Evolutionary conservation across 2,888 invertebrate species (phyloP), one percentile per base, ranked within the genome.

Genomic region (Thecophora atra): DNA sequence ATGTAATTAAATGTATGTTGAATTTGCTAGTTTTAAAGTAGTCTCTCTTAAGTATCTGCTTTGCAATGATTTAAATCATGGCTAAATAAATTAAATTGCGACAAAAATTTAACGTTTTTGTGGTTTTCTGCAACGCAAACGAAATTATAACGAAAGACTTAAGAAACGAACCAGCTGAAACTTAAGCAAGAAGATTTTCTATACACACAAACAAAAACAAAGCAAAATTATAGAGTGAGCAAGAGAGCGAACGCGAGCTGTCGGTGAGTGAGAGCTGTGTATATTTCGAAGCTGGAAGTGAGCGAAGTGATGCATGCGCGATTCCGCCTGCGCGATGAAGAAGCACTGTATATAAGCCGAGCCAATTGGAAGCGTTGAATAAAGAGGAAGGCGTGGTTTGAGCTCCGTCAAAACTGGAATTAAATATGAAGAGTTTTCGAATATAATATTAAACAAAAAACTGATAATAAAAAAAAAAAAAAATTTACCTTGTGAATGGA

Each of bases 101-200:
- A 52, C 28, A 52, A 52, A 30, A 52, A 47, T 65, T 17, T n/a
- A n/a, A n/a, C 5, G 37, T 11, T 37, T 8, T n/a, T n/a, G n/a
- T n/a, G 26, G 19, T 52, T 51, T 28, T n/a, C 26, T 11, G 52
- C 66, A 52, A 19, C 19, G 24, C 30, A 30, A 24, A 67, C n/a
- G 52, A 71, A 64, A 66, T 26, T 37, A 21, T 54, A 72, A 75
- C 74, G 56, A 77, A 76, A 76, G 75, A 77, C 71, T 76, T 72
- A 77, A 74, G 76, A 56, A 66, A 74, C 74, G 72, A 72, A 70
- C 73, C 47, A 51, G 28, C 52, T 58, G 54, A n/a, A 64, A 58
- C 72, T 11, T 19, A 2, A 66, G 1, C 52, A 13, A 64, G 5
- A 5, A n/a, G n/a, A n/a, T n/a, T n/a, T 28, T 26, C 26, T 11